Evolutionary conservation across 1,140 invertebrate species (phyloP).

Genomic region (Eupeodes corollae): DNA sequence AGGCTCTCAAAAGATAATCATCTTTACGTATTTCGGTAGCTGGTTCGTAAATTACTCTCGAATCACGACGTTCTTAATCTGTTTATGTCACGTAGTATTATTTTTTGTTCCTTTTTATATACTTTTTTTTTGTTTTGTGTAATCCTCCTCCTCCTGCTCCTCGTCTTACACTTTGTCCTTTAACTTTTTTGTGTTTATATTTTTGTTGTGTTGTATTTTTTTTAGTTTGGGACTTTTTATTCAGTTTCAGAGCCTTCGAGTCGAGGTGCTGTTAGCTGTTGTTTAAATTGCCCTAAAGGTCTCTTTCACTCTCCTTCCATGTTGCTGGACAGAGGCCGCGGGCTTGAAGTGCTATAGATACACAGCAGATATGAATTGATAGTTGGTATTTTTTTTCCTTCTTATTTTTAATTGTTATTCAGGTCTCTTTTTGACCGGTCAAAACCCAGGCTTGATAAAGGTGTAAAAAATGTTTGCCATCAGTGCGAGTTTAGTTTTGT

Average conservation of each 20-base stretch:
- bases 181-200: slow-evolving; percentile 7
- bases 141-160: not conserved
- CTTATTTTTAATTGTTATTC: no score
- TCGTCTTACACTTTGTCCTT: not conserved
- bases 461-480: no score
- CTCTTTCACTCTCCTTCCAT: no score
- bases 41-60: slow-evolving; percentile 34
- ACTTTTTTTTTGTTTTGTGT: slow-evolving; percentile 3
- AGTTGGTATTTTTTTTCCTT: no score
- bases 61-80: slow-evolving; percentile 14
- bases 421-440: no score
- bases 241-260: not conserved
- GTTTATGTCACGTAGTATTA: slow-evolving; percentile 29
- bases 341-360: no score
- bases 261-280: not conserved
- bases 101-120: slow-evolving; percentile 7
- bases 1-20: slow-evolving; percentile 5
- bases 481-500: no score
- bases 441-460: no score
- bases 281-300: not conserved
- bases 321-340: no score
- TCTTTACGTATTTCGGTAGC: slow-evolving; percentile 35
- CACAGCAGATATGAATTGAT: no score
- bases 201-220: not conserved
- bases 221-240: no score